Evolutionary conservation across 2,797 vertebrate species (phyloP).

Genomic region (Anguilla megastoma): DNA sequence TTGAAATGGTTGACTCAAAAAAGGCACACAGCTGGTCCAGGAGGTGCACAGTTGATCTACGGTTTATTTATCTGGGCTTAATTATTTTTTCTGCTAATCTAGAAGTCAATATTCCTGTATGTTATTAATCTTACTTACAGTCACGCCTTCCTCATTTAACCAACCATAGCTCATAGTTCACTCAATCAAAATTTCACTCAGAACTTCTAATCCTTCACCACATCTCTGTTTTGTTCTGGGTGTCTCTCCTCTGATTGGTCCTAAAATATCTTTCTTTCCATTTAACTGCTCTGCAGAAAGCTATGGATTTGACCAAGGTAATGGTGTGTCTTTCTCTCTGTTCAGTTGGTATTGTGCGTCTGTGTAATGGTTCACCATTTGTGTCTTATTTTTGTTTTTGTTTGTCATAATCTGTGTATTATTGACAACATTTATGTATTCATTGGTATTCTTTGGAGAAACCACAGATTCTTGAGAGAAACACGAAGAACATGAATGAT

Average conservation of each 20-base stretch:
- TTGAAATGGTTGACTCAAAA: not conserved
- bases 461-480: not conserved
- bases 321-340: constrained; percentile 70
- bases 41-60: not conserved
- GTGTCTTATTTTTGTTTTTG: constrained; percentile 58
- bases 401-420: constrained; percentile 52
- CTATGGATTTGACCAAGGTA: constrained; percentile 99
- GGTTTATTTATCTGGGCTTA: not conserved
- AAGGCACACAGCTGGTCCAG: not conserved
- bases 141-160: not conserved
- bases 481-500: not conserved
- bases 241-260: constrained; percentile 9
- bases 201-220: not conserved
- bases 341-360: constrained; percentile 30
- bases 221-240: not conserved
- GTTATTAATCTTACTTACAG: not conserved
- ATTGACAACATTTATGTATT: not conserved
- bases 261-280: constrained; percentile 56
- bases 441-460: not conserved
- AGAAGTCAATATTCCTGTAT: not conserved
- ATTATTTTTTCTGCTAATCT: not conserved
- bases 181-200: not conserved
- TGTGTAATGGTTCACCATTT: constrained; percentile 40
- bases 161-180: not conserved
- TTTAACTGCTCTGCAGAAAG: constrained; percentile 89